Evolutionary conservation across 92 coral and sea anemone genomes (phyloP).

Genomic region (Diadumene lineata): DNA sequence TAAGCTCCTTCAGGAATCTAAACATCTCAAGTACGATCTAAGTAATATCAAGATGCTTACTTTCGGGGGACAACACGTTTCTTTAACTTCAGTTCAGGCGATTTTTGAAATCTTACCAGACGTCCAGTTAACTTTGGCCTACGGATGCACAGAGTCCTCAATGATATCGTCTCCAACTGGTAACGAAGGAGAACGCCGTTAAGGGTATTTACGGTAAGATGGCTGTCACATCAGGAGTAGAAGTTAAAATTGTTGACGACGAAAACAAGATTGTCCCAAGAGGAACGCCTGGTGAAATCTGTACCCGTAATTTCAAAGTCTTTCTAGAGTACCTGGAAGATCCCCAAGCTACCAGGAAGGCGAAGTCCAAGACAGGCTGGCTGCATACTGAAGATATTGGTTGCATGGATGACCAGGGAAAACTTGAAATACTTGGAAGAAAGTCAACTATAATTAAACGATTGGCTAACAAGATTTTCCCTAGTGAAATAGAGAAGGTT

Average conservation of each 20-base stretch:
- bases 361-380: slow-evolving; percentile 38
- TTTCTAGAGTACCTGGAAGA: slow-evolving; percentile 39
- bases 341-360: slow-evolving; percentile 26
- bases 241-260: slow-evolving; percentile 28
- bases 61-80: background rate
- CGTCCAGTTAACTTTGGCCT: background rate
- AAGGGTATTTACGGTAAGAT: slow-evolving; percentile 19
- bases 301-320: slow-evolving; percentile 18
- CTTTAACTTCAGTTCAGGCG: no score
- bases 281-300: slow-evolving; percentile 36
- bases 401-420: slow-evolving; percentile 29
- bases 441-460: slow-evolving; percentile 35
- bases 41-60: background rate
- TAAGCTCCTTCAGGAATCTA: background rate
- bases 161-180: background rate
- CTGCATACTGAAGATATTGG: slow-evolving; percentile 38
- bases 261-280: slow-evolving; percentile 21
- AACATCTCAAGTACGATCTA: background rate
- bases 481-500: slow-evolving; percentile 32
- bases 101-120: background rate
- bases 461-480: slow-evolving; percentile 34
- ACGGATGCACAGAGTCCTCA: background rate
- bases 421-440: slow-evolving; percentile 28
- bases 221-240: slow-evolving; percentile 15
- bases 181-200: background rate